Conservation (phyloP, 1,140 invertebrate species). For the Venustaconcha ellipsiformis region DNA sequence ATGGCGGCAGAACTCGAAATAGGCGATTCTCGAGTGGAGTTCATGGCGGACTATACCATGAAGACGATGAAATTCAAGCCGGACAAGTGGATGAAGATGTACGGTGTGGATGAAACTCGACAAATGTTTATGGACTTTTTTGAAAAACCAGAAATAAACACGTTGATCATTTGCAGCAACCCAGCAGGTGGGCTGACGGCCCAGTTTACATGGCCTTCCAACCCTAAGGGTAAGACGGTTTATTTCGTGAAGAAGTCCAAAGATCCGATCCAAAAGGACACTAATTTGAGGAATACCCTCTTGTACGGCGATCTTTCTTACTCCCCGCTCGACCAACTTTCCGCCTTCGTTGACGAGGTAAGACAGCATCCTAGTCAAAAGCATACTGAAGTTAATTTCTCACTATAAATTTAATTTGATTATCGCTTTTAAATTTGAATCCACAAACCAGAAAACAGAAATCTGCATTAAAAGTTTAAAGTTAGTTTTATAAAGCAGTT, state of each 20-base stretch:
- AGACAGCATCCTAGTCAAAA: conserved; percentile 18
- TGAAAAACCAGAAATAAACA: conserved; percentile 76
- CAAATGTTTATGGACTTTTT: conserved; percentile 85
- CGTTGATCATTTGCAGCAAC: conserved; percentile 57
- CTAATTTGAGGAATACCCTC: conserved; percentile 77
- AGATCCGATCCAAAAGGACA: conserved; percentile 79
- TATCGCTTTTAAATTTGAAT: too few relatives aligned
- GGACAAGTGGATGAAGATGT: conserved; percentile 90
- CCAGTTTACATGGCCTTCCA: conserved; percentile 77
- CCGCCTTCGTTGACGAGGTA: conserved; percentile 91
- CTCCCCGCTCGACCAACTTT: conserved; percentile 90
- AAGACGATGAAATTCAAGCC: conserved; percentile 91
- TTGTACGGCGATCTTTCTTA: conserved; percentile 91
- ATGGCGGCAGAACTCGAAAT: conserved; percentile 58
- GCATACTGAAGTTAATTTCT: too few relatives aligned
- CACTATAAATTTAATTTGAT: too few relatives aligned
- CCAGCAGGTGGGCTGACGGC: conserved; percentile 57
- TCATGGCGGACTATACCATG: conserved; percentile 86
- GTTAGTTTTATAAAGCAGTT: too few relatives aligned
- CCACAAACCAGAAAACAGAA: too few relatives aligned
- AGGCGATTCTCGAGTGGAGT: conserved; percentile 82
- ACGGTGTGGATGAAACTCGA: conserved; percentile 87
- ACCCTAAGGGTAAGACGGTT: conserved; percentile 80
- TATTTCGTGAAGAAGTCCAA: conserved; percentile 86
- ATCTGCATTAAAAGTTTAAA: too few relatives aligned